phyloP scores from a whole-genome alignment of 2,888 invertebrate genomes.

The Aquatica leii region DNA sequence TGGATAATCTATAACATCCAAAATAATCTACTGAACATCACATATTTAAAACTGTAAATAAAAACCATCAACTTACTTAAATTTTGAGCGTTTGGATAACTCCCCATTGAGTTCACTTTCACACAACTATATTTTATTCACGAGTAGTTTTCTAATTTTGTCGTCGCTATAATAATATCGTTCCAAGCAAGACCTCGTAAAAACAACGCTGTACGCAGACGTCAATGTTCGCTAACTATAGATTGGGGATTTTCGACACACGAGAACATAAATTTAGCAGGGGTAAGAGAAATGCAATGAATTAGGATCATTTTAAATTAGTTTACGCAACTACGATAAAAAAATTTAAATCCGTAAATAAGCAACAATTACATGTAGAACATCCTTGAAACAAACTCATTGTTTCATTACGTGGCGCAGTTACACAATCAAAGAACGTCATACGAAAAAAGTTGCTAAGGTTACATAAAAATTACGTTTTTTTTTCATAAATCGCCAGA shows the following conservation, averaged over 20 bases:
- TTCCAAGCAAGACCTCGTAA: not conserved
- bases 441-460: too few species aligned
- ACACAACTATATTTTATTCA: not conserved
- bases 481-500: too few species aligned
- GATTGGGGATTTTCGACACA: not conserved
- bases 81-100: constrained; percentile 52
- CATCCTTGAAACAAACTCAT: too few species aligned
- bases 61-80: constrained; percentile 45
- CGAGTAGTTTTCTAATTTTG: constrained; percentile 2
- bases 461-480: too few species aligned
- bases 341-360: too few species aligned
- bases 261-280: too few species aligned
- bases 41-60: constrained; percentile 1
- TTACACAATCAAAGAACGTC: too few species aligned
- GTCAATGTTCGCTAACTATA: constrained; percentile 4
- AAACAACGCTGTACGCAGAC: constrained; percentile 3
- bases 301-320: too few species aligned
- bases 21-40: not conserved
- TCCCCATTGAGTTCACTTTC: constrained; percentile 10
- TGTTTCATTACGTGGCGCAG: too few species aligned
- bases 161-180: constrained; percentile 1
- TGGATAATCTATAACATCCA: constrained; percentile 35
- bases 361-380: too few species aligned
- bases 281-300: too few species aligned
- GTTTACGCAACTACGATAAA: too few species aligned